Evolutionary conservation across 2,797 vertebrate species (phyloP), one percentile per base, ranked within the genome.

Genomic region (Pseudomugil gertrudae): DNA sequence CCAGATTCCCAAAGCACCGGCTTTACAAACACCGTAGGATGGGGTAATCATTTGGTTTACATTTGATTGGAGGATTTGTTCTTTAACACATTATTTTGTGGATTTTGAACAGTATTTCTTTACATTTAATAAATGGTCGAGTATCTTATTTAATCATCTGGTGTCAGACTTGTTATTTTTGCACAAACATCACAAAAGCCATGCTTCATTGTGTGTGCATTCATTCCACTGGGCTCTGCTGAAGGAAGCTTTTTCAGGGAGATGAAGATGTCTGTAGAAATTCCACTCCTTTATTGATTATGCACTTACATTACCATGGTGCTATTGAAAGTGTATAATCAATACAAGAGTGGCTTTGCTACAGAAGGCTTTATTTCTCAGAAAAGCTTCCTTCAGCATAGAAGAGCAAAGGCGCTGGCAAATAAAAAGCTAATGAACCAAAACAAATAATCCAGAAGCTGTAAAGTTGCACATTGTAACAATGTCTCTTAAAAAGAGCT

Each of bases 81-180:
- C 80, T 87, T 87, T 64, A 83, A 82, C 72, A 83, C 77, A 59
- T 87, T 84, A 76, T 91, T 83, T 77, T 90, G 86, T 81, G 79
- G 64, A 87, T 89, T 90, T 91, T 88, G 67, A 91, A 91, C 87
- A 90, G 87, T 88, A 88, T 92, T 89, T 93, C 86, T 90, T 90
- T 91, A 91, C 88, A 90, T 93, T 93, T 92, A 94, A 92, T 94
- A 94, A 94, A 94, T 89, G 90, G 87, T 88, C 19, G 17, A 90
- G 71, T 83, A 76, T 86, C 81, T 91, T 85, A 87, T 88, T 82
- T 87, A 80, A 84, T 70, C 75, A 57, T 57, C 66, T 85, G 79
- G 72, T 75, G 84, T 89, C 66, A 56, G 74, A 70, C 10, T 56
- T 80, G 52, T 87, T 36, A 73, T 74, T 89, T 69, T 76, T 29